phyloP scores from a whole-genome alignment of 1,140 invertebrate species.

The Caenorhabditis tropicalis region DNA sequence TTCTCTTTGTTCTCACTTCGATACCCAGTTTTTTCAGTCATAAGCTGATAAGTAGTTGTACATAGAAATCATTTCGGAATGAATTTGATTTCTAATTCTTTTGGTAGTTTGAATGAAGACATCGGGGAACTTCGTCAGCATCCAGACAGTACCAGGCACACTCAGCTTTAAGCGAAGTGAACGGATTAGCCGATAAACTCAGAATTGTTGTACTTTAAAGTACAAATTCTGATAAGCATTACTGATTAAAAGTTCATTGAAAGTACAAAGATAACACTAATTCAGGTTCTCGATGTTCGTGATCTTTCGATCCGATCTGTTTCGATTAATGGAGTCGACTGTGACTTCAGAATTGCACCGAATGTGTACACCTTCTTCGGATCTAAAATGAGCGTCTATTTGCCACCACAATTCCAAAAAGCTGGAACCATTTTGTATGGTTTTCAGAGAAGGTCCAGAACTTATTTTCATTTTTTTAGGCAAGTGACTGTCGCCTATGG shows the following conservation, averaged over 20 bases:
- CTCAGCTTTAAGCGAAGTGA: no score
- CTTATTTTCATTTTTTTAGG: constrained; percentile 73
- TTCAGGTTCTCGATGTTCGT: constrained; percentile 82
- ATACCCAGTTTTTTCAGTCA: neutral
- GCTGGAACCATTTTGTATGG: constrained; percentile 38
- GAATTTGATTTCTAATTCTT: no score
- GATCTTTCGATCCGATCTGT: constrained; percentile 78
- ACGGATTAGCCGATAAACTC: neutral
- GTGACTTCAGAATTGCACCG: constrained; percentile 77
- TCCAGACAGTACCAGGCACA: no score
- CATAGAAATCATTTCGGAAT: no score
- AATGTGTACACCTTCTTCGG: constrained; percentile 78
- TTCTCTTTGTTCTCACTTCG: neutral
- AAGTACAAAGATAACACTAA: constrained; percentile 4
- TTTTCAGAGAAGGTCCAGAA: neutral
- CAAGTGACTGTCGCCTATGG: constrained; percentile 80
- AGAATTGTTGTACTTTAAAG: neutral
- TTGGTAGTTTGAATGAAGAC: no score
- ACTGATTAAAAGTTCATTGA: neutral
- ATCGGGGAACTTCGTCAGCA: no score
- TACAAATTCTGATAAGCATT: neutral
- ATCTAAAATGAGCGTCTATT: constrained; percentile 79
- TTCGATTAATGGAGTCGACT: constrained; percentile 72
- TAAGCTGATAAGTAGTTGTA: neutral
- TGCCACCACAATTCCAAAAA: constrained; percentile 74